Evolutionary conservation across 2,113 vertebrate genomes (phyloP).

Genomic region (Tylochromis polylepis): DNA sequence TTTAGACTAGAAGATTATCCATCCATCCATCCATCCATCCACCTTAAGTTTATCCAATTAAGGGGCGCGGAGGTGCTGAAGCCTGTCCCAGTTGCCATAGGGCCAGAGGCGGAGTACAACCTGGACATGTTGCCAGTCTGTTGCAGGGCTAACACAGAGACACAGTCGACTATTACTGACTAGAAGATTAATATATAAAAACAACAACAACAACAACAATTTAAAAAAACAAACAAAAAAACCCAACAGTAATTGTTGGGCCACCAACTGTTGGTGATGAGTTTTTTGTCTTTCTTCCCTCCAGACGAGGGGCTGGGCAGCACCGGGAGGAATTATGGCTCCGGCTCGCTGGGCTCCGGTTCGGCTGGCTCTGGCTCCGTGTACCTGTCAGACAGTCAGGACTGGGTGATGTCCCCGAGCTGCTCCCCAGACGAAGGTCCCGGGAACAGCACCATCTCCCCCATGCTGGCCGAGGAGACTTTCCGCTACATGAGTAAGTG

Average conservation of each 20-base stretch:
- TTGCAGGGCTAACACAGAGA: neutral
- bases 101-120: too few relatives aligned
- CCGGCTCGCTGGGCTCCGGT: conserved; percentile 53
- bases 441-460: conserved; percentile 66
- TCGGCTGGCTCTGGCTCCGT: conserved; percentile 75
- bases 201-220: neutral
- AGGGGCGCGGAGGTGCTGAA: neutral
- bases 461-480: conserved; percentile 81
- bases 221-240: too few relatives aligned
- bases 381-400: conserved; percentile 86
- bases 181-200: neutral
- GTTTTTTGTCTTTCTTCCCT: neutral
- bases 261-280: neutral
- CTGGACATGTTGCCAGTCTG: too few relatives aligned
- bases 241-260: neutral
- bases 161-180: neutral
- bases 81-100: neutral
- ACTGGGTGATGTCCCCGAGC: conserved; percentile 77
- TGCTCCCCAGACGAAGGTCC: conserved; percentile 62
- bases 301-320: conserved; percentile 78
- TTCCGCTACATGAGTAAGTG: conserved; percentile 93
- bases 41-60: neutral
- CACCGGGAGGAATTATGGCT: conserved; percentile 63
- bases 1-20: neutral
- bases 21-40: neutral